Evolutionary conservation across 2,113 vertebrate species (phyloP), one percentile per base, ranked within the genome.

Genomic region (Saguinus imperator): DNA sequence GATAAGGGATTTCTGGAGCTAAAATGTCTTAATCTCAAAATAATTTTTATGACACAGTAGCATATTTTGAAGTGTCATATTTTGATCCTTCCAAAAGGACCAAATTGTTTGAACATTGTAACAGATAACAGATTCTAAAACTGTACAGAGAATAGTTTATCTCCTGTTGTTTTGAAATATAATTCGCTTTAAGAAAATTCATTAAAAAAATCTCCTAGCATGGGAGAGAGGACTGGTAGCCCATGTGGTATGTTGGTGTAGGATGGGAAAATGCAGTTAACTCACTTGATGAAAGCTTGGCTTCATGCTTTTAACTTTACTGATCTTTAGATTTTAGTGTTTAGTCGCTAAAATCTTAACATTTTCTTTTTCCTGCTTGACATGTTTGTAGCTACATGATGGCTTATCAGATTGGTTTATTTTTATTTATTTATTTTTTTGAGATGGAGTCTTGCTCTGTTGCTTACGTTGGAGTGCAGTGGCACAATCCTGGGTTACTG

Each of bases 221-320:
- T 18, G 21, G 17, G 9, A 40, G n/a, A 55, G 40, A 23, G 29
- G 3, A 11, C n/a, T 94, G 81, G 23, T 61, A 45, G 14, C 4
- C 5, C 21, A 37, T 10, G 6, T 32, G 72, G 57, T 35, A 40
- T n/a, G 2, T 25, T 80, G 21, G 20, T 77, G 32, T 40, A 70
- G 32, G 40, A 70, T 77, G 40, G 55, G 29, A 72, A 94, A 92
- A 83, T 81, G 23, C 32, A 80, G 10, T 80, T 76, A 70, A 58
- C 50, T 85, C n/a, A 18, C 18, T 29, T 4, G 1, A 79, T 43
- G 18, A 66, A 85, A 77, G 6, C 32, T 43, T 87, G 35, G 17
- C 83, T 94, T 90, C 32, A 93, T 91, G 27, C 76, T 91, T 77
- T 55, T 55, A 35, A 68, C 92, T 91, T 94, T 92, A 83, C 66